Evolutionary conservation across 2,888 invertebrate species (phyloP), one percentile per base, ranked within the genome.

Genomic region (Trichogramma evanescens): DNA sequence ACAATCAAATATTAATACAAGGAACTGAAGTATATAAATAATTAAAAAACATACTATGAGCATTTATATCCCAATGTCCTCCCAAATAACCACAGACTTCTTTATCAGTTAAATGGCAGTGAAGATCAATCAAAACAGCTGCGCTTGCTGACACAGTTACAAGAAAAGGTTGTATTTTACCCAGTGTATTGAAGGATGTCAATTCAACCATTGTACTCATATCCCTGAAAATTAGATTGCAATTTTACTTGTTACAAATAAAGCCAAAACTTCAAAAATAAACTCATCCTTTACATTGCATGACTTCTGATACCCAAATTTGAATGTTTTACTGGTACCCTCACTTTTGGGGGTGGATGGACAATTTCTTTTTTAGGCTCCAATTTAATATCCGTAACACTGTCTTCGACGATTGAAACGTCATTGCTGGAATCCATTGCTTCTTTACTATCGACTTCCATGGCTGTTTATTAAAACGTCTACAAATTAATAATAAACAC

Each of bases 1-100:
- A 40, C 6, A 53, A 42, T 26, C 26, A 26, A 26, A 26, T 26
- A 26, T 42, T 41, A 46, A 50, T 48, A 45, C 48, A 54, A 40
- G 6, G 60, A n/a, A 39, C 26, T 26, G 26, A 26, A 26, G 26
- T 26, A 26, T 26, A 26, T 26, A 26, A 26, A 55, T 56, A 49
- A 4, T 56, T 49, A 40, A 53, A 61, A 49, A 41, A 84, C 89
- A 84, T 84, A 95, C 95, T 93, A 73, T 96, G 95, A 64, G 87
- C 86, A 76, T 92, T 93, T 57, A 93, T 87, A 79, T 96, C 96
- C 96, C 96, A 97, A 61, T 89, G 89, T 4, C 97, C 96, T 55
- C 91, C 96, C 55, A 97, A 80, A 77, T 96, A 97, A n/a, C 97
- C 97, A 72, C 93, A 92, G 9, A 95, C 92, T 81, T 96, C 96